Percentiles rank a stretch among this genome's conserved stretches.
phyloP scores from a whole-genome alignment of 1,140 invertebrate species.

The Caenorhabditis remanei region DNA sequence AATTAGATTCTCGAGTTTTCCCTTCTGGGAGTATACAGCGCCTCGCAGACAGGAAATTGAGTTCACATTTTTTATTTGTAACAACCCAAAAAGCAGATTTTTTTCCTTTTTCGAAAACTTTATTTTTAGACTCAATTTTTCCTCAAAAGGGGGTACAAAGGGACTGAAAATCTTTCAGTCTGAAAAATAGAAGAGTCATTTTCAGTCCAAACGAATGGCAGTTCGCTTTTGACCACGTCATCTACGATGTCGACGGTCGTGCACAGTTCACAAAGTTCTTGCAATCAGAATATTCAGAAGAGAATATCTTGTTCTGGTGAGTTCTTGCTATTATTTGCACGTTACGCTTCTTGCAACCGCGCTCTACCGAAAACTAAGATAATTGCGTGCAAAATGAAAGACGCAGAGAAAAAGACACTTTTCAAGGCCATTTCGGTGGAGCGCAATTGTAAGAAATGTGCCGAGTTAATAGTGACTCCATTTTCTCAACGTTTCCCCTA shows the following conservation, averaged over 20 bases:
- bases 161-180: too few relatives aligned
- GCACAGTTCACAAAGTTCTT: conserved; percentile 66
- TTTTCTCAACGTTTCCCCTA: not conserved
- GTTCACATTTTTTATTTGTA: not conserved
- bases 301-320: conserved; percentile 70
- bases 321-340: not conserved
- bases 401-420: too few relatives aligned
- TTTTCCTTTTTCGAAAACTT: too few relatives aligned
- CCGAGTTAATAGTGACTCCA: not conserved
- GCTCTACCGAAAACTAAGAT: too few relatives aligned
- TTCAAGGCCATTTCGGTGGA: too few relatives aligned
- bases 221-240: conserved; percentile 67
- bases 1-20: conserved; percentile 6
- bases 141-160: too few relatives aligned
- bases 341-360: too few relatives aligned
- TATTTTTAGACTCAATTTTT: too few relatives aligned
- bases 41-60: not conserved
- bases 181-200: not conserved
- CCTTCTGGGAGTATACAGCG: not conserved
- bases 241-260: conserved; percentile 66
- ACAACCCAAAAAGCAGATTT: too few relatives aligned
- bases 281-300: conserved; percentile 67
- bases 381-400: too few relatives aligned
- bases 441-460: too few relatives aligned
- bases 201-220: conserved; percentile 68